phyloP scores from a whole-genome alignment of 2,113 vertebrate species.

The Aphelocoma coerulescens region DNA sequence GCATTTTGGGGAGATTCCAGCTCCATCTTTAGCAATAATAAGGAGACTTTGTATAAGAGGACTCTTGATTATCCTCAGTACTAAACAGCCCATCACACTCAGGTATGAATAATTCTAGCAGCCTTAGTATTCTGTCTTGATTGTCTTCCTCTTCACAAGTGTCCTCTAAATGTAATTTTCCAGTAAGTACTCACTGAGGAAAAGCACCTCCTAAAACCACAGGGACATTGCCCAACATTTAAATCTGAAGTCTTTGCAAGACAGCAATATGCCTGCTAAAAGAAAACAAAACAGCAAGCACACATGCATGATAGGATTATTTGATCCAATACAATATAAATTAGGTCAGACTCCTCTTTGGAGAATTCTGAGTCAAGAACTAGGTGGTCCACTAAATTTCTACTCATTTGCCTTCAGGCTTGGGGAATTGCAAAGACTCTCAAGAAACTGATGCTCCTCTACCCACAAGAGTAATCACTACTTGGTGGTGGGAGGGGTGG shows the following conservation, averaged over 20 bases:
- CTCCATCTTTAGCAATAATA: background rate
- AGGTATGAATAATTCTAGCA: background rate
- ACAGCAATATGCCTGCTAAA: background rate
- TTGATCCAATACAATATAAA: conserved; percentile 47
- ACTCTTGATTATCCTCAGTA: background rate
- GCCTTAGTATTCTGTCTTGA: background rate
- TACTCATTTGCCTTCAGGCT: conserved; percentile 50
- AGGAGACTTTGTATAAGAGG: background rate
- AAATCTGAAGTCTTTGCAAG: background rate
- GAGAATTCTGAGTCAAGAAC: conserved; percentile 43
- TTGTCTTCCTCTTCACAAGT: background rate
- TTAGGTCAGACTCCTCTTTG: conserved; percentile 57
- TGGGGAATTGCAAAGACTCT: conserved; percentile 50
- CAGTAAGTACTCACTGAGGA: background rate
- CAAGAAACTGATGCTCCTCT: conserved; percentile 9
- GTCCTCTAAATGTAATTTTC: conserved; percentile 4
- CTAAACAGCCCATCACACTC: background rate
- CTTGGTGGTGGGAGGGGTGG: background rate
- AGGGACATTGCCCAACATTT: background rate
- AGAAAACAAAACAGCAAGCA: conserved; percentile 20
- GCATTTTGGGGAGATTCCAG: background rate
- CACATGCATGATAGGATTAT: conserved; percentile 29
- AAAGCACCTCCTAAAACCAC: background rate
- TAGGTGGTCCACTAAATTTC: conserved; percentile 60
- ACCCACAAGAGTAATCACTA: conserved; percentile 7